These are phyloP conservation scores for Epinotia ramella DNA, from an alignment of 2,888 invertebrate genomes.

Conservation along the genomic window DNA sequence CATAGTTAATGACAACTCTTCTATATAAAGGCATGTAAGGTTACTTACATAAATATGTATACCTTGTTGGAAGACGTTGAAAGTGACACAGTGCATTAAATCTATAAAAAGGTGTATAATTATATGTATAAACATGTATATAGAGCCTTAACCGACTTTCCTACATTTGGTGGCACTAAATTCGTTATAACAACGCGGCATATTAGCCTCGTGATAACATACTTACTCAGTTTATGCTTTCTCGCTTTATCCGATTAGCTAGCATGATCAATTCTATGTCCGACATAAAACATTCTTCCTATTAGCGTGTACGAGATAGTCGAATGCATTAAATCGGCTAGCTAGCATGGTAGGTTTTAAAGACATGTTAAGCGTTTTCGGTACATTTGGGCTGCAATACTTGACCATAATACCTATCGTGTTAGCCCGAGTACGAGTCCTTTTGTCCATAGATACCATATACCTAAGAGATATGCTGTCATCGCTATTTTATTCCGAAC, in stretches of 20 bases:
- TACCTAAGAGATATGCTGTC: no score
- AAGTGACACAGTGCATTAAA: conserved; percentile 26
- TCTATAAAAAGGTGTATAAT: conserved; percentile 34
- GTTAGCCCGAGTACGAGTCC: no score
- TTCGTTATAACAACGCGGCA: conserved; percentile 33
- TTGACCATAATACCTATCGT: no score
- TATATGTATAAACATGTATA: conserved; percentile 35
- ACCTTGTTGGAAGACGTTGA: conserved; percentile 16
- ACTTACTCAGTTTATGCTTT: conserved; percentile 16
- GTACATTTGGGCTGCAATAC: no score
- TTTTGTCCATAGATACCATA: no score
- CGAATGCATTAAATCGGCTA: not conserved
- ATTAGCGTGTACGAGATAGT: no score
- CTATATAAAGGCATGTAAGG: not conserved
- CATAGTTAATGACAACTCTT: no score
- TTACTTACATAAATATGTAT: not conserved
- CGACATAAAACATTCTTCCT: no score
- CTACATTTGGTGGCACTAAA: conserved; percentile 39
- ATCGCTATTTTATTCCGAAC: no score
- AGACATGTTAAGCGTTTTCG: no score
- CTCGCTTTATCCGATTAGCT: not conserved
- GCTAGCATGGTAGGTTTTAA: no score
- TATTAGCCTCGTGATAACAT: conserved; percentile 21
- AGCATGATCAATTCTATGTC: not conserved
- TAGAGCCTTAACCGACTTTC: conserved; percentile 34